Conservation (phyloP, 2,888 invertebrate species). For the Agrilus cyanescens region DNA sequence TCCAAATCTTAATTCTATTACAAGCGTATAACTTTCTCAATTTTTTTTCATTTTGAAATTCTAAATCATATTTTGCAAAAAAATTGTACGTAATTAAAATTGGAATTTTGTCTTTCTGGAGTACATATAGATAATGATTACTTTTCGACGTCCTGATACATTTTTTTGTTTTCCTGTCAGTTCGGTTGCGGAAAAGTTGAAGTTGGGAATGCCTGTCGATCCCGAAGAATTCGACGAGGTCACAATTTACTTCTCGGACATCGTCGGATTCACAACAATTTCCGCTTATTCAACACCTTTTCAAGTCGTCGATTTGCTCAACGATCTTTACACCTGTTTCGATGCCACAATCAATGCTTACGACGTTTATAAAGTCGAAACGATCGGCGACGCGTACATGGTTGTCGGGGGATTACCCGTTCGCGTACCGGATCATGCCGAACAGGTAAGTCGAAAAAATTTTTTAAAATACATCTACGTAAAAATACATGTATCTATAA, state of each 20-base stretch:
- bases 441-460: slow-evolving; percentile 32
- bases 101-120: background rate
- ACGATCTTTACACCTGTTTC: slow-evolving; percentile 87
- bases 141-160: slow-evolving; percentile 2
- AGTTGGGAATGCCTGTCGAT: slow-evolving; percentile 81
- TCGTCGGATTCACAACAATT: slow-evolving; percentile 87
- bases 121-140: background rate
- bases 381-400: slow-evolving; percentile 93
- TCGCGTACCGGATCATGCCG: slow-evolving; percentile 69
- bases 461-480: no score
- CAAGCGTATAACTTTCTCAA: no score
- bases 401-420: slow-evolving; percentile 82
- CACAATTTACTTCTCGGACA: slow-evolving; percentile 90
- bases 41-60: no score
- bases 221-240: slow-evolving; percentile 88
- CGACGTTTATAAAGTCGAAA: slow-evolving; percentile 87
- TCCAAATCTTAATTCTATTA: no score
- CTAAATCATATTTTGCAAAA: no score
- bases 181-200: slow-evolving; percentile 82
- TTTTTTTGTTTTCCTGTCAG: slow-evolving; percentile 35
- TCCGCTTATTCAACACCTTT: slow-evolving; percentile 87
- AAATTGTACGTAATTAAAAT: no score
- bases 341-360: slow-evolving; percentile 89
- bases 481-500: no score
- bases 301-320: slow-evolving; percentile 82